Conservation (phyloP, 2,888 invertebrate genomes). For the Mycalesis mineus region DNA sequence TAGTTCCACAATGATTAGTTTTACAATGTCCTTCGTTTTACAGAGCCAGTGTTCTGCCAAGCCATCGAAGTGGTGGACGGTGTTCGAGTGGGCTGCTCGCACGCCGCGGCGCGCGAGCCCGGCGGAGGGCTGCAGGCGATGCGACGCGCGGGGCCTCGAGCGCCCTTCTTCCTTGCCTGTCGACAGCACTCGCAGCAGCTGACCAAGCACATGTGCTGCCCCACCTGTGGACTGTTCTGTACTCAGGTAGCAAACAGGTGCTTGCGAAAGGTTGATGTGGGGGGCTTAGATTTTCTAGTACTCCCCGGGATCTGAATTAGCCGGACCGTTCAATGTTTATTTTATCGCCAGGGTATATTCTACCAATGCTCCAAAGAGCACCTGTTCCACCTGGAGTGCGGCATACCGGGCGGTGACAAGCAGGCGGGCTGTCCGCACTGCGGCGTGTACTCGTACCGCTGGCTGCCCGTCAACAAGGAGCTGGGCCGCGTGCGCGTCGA, state of each 20-base stretch:
- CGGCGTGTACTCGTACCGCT: constrained; percentile 55
- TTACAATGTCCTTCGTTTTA: neutral
- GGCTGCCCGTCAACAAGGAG: constrained; percentile 54
- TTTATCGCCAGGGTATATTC: constrained; percentile 83
- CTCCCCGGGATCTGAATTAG: too few relatives aligned
- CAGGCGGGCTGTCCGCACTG: constrained; percentile 68
- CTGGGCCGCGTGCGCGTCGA: constrained; percentile 42
- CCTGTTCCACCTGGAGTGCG: constrained; percentile 90
- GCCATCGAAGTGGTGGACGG: constrained; percentile 87
- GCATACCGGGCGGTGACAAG: constrained; percentile 59
- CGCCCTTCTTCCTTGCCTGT: constrained; percentile 90
- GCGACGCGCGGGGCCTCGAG: constrained; percentile 83
- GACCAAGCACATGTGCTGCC: constrained; percentile 90
- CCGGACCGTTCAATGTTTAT: too few relatives aligned
- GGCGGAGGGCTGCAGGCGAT: constrained; percentile 65
- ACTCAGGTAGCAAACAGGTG: constrained; percentile 80
- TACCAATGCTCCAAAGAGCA: constrained; percentile 87
- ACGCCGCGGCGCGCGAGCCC: constrained; percentile 75
- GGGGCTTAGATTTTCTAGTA: too few relatives aligned
- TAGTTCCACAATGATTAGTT: neutral
- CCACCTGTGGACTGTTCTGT: constrained; percentile 92
- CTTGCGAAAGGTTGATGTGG: too few relatives aligned
- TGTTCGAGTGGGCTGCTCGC: constrained; percentile 88
- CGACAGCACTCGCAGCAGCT: constrained; percentile 86
- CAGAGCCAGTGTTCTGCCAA: constrained; percentile 83